Conservation (phyloP, 2,113 vertebrate genomes). For the Phylloscopus trochilus region DNA sequence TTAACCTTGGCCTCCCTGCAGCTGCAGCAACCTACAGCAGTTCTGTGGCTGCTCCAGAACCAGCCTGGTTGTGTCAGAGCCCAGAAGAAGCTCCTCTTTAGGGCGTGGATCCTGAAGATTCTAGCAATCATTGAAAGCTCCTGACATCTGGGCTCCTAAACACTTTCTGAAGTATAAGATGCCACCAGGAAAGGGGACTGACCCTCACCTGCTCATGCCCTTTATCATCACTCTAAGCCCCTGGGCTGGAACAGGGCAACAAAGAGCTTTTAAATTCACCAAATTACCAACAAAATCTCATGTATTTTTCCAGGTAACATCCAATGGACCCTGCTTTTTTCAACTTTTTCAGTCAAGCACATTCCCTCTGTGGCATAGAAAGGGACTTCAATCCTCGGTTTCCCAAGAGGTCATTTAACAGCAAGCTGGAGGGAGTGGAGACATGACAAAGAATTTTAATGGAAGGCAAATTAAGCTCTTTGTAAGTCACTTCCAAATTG, state of each 20-base stretch:
- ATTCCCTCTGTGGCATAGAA: not conserved
- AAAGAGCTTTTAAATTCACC: not conserved
- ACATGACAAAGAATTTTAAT: slow-evolving; percentile 23
- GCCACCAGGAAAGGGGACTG: not conserved
- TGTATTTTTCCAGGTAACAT: not conserved
- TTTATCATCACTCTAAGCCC: not conserved
- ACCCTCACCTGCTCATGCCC: not conserved
- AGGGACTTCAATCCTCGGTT: not conserved
- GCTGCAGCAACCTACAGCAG: not conserved
- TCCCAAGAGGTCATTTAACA: slow-evolving; percentile 29
- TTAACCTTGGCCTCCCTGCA: not conserved
- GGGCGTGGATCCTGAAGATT: not conserved
- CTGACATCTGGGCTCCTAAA: not conserved
- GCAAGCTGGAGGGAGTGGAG: not conserved
- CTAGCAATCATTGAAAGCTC: not conserved
- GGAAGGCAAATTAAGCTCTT: slow-evolving; percentile 18
- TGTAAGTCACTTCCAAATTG: not conserved
- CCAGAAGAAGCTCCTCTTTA: not conserved
- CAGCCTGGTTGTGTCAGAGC: not conserved
- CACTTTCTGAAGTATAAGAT: not conserved
- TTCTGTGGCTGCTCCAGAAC: not conserved
- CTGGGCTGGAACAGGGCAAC: not conserved
- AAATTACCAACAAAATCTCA: not conserved
- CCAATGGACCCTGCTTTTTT: not conserved
- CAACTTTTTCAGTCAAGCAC: not conserved